Evolutionary conservation across 2,888 invertebrate genomes (phyloP).

Genomic region (Acanthoscelides obtectus): DNA sequence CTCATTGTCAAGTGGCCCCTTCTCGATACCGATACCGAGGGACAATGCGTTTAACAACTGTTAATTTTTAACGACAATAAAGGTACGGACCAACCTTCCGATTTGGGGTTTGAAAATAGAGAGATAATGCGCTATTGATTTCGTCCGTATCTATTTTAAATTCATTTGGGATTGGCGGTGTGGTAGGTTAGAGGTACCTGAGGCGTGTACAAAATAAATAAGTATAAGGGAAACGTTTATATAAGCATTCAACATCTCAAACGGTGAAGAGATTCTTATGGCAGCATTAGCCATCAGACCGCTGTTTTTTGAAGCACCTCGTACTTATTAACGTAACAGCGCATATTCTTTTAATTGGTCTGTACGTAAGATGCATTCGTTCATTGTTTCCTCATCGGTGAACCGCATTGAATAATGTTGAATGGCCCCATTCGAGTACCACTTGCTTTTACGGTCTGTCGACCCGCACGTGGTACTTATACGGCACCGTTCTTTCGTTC

Average conservation of each 20-base stretch:
- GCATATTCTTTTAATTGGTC: neutral
- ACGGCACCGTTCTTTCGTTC: neutral
- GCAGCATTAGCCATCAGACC: no score
- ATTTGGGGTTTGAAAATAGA: neutral
- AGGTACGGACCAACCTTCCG: neutral
- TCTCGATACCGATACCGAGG: conserved; percentile 1
- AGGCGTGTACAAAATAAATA: no score
- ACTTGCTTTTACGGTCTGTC: no score
- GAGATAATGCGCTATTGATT: neutral
- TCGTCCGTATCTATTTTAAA: neutral
- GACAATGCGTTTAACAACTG: conserved; percentile 1
- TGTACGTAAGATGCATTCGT: neutral
- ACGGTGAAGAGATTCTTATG: no score
- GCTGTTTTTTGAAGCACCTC: no score
- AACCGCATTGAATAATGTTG: neutral
- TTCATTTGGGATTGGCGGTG: neutral
- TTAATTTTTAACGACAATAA: neutral
- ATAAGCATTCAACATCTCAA: no score
- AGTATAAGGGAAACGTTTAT: no score
- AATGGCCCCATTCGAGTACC: neutral
- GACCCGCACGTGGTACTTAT: neutral
- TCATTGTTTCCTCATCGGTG: neutral
- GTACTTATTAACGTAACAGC: neutral
- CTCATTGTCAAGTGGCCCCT: neutral
- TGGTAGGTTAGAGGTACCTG: no score